Evolutionary conservation across 2,888 invertebrate species (phyloP), one percentile per base, ranked within the genome.

Genomic region (Carcina quercana): DNA sequence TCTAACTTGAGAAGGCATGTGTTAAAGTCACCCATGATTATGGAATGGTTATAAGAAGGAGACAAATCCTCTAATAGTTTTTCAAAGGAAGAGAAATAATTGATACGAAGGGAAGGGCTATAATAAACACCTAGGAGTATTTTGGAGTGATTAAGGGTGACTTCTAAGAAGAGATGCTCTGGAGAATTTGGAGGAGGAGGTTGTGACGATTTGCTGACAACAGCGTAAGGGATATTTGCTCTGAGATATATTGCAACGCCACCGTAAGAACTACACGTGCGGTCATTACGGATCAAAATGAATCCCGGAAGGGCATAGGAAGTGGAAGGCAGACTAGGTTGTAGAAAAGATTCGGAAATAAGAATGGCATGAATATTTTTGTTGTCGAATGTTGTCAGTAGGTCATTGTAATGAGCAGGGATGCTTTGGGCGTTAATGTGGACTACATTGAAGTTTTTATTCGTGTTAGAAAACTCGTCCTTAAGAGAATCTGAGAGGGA

Each of bases 161-260:
- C 28, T 22, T 40, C 37, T 24, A 40, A 22, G 12, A 37, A 40
- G 1, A 40, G 37, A 24, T 37, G 28, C 28, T 40, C 37, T 7
- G 40, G 31, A 3, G 27, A 26, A 13, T 30, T 28, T 13, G 4
- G 12, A n/a, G n/a, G n/a, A n/a, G n/a, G n/a, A n/a, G n/a, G n/a
- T n/a, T n/a, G n/a, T n/a, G n/a, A n/a, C 3, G 25, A 25, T 13
- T 5, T 5, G 4, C 14, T 28, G 3, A 34, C 20, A 7, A 31
- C 13, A 2, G 38, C 24, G 15, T 27, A 36, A 6, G 30, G 21
- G 3, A 38, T 32, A 20, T 32, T 17, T 13, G 34, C 11, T 3
- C 41, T 35, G 5, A 41, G 30, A 13, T 38, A 41, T 19, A 41
- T 36, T 12, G 41, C 41, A 5, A 38, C 30, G 5, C 41, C 38